Evolutionary conservation across 2,113 vertebrate genomes (phyloP).

Genomic region (Osmerus mordax): DNA sequence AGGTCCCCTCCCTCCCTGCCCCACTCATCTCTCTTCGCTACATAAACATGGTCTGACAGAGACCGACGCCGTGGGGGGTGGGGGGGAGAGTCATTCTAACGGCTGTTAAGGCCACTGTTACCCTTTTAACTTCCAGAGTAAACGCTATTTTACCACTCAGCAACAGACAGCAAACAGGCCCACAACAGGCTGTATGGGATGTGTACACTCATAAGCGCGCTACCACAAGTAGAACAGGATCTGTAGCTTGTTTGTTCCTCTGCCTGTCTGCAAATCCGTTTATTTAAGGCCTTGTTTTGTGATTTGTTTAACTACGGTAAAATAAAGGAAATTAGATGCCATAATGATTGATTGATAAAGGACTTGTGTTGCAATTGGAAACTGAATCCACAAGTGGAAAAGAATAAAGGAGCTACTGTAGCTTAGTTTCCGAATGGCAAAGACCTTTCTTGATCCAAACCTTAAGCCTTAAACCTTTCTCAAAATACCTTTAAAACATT

Average conservation of each 20-base stretch:
- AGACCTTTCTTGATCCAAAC: slow-evolving; percentile 26
- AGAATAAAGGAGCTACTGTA: slow-evolving; percentile 17
- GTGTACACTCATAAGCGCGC: slow-evolving; percentile 20
- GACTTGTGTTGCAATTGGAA: background rate
- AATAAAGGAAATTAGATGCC: slow-evolving; percentile 14
- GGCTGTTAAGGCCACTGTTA: slow-evolving; percentile 43
- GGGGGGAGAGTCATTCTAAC: slow-evolving; percentile 16
- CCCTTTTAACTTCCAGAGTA: slow-evolving; percentile 53
- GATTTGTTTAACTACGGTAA: slow-evolving; percentile 18
- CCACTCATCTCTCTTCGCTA: slow-evolving; percentile 28
- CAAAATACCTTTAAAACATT: slow-evolving; percentile 27
- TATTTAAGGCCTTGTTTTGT: slow-evolving; percentile 12
- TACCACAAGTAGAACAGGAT: slow-evolving; percentile 23
- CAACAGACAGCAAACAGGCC: slow-evolving; percentile 49
- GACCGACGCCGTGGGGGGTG: slow-evolving; percentile 14
- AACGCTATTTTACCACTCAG: slow-evolving; percentile 47
- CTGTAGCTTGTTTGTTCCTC: slow-evolving; percentile 42
- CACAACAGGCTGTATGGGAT: slow-evolving; percentile 36
- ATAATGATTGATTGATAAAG: slow-evolving; percentile 19
- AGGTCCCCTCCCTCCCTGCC: slow-evolving; percentile 7
- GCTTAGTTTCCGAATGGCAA: slow-evolving; percentile 12
- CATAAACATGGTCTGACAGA: slow-evolving; percentile 28
- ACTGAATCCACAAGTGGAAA: background rate
- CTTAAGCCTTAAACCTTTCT: slow-evolving; percentile 25
- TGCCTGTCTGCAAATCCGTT: slow-evolving; percentile 3